Base-by-base conservation (phyloP, 35 echinoderm and acorn worm species). In the Ophiothrix spiculata region DNA sequence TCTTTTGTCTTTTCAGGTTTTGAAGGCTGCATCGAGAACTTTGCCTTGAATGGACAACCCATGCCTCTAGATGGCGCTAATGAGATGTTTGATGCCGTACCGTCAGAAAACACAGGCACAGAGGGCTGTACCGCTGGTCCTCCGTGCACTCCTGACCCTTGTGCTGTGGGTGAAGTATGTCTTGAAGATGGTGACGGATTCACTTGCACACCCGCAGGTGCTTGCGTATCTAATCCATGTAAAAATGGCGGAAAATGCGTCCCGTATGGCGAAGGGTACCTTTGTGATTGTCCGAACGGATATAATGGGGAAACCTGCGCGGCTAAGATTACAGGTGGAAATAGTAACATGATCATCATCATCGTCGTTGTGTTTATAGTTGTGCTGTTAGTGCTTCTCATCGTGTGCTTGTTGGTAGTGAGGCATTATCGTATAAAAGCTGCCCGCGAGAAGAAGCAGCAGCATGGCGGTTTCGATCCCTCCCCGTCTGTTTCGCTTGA, bases 31-130 rank as follows among this genome's bases (percentile, higher is more conserved):
- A 83, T 98, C 1, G 77, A 88, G 28, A 39, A 60, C 31, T 93
- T 98, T 38, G 69, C 88, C 74, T 76, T 98, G 56, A 93, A 98
- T 83, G 95, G 85, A 82, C 79, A 85, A 79, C 81, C 81, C 36
- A 77, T 98, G 73, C 95, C 95, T 23, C 87, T 94, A 40, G 92
- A 89, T 87, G 95, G 95, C 39, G 89, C 77, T 56, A 94, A 88
- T 69, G 81, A 94, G 38, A 88, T 81, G 80, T 93, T 98, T 87
- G 89, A 88, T 36, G 95, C 92, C 32, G 75, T 86, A 64, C 92
- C 92, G 76, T 94, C 91, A 35, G 86, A 81, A 15, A 91, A 76
- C 54, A 84, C 88, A 14, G 91, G 81, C 23, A 74, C 80, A 40
- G 92, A 89, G 4, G 94, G 95, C 36, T 12, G 34, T 54, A 33